Conservation (phyloP, 2,113 vertebrate species). For the Melanocharis versteri region DNA sequence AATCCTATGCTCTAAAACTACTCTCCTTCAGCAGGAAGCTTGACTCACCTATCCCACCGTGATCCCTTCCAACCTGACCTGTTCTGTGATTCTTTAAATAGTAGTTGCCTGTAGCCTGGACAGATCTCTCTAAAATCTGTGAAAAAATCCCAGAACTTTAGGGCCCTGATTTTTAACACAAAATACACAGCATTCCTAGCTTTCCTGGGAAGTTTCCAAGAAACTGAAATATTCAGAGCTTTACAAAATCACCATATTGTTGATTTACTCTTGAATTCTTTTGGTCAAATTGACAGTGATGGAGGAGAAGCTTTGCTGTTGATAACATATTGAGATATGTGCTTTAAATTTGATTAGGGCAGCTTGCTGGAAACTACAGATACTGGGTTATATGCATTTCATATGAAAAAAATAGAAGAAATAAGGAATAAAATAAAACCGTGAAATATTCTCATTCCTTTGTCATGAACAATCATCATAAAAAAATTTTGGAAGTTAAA, state of each 20-base stretch:
- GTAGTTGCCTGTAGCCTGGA: neutral
- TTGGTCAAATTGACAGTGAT: neutral
- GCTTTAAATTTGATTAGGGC: neutral
- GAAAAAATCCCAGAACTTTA: neutral
- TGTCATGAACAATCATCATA: neutral
- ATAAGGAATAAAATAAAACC: neutral
- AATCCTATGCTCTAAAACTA: neutral
- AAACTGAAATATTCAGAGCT: neutral
- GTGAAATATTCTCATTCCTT: neutral
- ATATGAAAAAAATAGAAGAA: neutral
- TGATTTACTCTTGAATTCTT: neutral
- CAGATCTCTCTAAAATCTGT: neutral
- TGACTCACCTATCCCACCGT: neutral
- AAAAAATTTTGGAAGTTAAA: neutral
- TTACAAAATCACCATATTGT: neutral
- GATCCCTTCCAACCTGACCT: neutral
- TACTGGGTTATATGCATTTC: neutral
- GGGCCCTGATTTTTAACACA: neutral
- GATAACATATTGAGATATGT: neutral
- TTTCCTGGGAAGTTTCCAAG: neutral
- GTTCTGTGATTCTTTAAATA: neutral
- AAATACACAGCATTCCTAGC: neutral
- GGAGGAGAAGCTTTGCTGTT: neutral
- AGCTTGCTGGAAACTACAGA: neutral
- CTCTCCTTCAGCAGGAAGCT: neutral